Evolutionary conservation across 2,888 invertebrate species (phyloP), one percentile per base, ranked within the genome.

Genomic region (Lasioglossum morio): DNA sequence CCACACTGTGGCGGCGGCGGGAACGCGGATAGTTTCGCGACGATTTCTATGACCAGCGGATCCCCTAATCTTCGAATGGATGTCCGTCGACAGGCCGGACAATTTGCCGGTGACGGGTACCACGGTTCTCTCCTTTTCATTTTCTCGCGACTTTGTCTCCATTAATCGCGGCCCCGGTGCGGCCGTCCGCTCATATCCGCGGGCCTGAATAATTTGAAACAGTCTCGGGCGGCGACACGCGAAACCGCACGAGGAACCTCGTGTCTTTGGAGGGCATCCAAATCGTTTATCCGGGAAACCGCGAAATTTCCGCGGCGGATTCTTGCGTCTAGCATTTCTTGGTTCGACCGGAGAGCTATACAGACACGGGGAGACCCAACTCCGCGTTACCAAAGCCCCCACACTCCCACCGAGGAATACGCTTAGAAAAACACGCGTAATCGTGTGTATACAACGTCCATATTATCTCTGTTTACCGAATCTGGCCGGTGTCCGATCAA

Each of bases 181-280:
- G 34, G 43, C 76, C 46, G 63, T 63, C 79, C 60, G 40, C 63
- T 77, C 81, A 74, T 37, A 34, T 85, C 76, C 85, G 85, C 76
- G 76, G 66, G 63, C 53, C 37, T 78, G 84, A 79, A 85, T 79
- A 84, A 85, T 85, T 85, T 72, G 75, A 75, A 75, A 84, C 79
- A 84, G 63, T 86, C 81, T 76, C 85, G 60, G 75, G 53, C 70
- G 63, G 77, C 75, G 79, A 75, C 76, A 63, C 86, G 66, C 69
- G 79, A 81, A 66, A 81, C 76, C 72, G 46, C 79, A 19, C 69
- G 77, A 60, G 27, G 72, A 69, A 69, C 46, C 74, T 78, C 77
- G 73, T 80, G 73, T 80, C 76, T 82, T 87, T 89, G 90, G 89
- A 89, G 63, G 57, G 37, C 53, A 70, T 84, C 88, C 89, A 89